Base-by-base conservation (phyloP, 2,797 vertebrate genomes). In the Leptoclinus maculatus region DNA sequence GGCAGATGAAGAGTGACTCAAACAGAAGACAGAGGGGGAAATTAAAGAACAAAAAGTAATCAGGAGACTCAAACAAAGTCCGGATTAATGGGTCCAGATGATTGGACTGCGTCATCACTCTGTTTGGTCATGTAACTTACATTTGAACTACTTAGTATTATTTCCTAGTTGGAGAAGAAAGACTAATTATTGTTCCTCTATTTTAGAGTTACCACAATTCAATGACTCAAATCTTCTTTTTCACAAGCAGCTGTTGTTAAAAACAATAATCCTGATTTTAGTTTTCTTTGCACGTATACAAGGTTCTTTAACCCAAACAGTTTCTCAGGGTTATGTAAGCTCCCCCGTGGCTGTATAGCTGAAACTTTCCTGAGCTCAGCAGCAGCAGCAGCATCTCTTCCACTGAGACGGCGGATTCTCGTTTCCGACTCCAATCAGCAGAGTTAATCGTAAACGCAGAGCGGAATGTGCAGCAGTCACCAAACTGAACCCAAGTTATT, bases 1-100 rank as follows among this genome's bases (percentile, higher is more conserved):
- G 62, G 63, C n/a, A 62, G 72, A 87, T 79, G 57, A 82, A 14
- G 49, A 78, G 76, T 41, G 69, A 74, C 58, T 65, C 76, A 41
- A 76, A 67, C 27, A 51, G 68, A 64, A 81, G 71, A 84, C n/a
- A 38, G 47, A 64, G 47, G 36, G 16, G 16, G 39, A 14, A 71
- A 66, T 71, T 41, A 75, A 75, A 49, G 38, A 68, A 36, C 36
- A 60, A 71, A 78, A 82, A 72, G 49, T 29, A 67, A 84, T 87
- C 86, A 70, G 58, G 41, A 66, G 60, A 27, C 12, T 47, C 53
- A 59, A 36, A 74, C 57, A 59, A 69, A 85, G 41, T 66, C 38
- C 11, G 2, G 69, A 41, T 89, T 57, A 82, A 64, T 14, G 53
- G 27, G 36, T 74, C 34, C 23, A 60, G 62, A 66, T 13, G 59